phyloP scores from a whole-genome alignment of 2,797 vertebrate species.

The Myiothlypis chrysogaster region DNA sequence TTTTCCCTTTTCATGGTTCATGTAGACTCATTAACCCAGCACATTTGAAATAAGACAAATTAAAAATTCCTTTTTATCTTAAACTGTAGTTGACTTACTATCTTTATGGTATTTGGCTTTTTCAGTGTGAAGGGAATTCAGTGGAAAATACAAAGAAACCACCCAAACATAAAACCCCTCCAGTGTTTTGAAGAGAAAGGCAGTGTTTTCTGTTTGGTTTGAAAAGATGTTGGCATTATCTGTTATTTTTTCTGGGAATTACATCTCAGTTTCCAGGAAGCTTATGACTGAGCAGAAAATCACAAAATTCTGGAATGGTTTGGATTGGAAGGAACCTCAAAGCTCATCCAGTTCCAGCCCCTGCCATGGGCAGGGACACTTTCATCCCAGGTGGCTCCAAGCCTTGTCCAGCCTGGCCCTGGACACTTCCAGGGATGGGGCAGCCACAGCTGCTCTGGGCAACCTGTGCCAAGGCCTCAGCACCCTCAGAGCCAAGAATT shows the following conservation, averaged over 20 bases:
- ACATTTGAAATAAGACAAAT: background rate
- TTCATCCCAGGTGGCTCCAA: background rate
- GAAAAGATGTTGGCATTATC: background rate
- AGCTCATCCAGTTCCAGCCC: background rate
- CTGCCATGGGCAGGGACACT: no score
- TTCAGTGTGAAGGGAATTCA: background rate
- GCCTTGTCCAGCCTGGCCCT: rapidly evolving
- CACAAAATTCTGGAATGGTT: background rate
- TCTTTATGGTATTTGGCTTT: background rate
- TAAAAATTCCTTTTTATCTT: background rate
- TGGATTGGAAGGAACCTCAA: background rate
- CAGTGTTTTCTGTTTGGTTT: background rate
- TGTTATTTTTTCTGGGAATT: background rate
- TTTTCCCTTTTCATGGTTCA: background rate
- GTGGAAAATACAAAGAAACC: background rate
- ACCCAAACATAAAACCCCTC: background rate
- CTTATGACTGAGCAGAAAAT: background rate
- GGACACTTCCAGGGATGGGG: background rate
- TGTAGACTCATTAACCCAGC: background rate
- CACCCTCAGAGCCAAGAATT: background rate
- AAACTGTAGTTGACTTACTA: background rate
- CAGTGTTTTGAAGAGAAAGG: background rate
- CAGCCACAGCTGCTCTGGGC: background rate
- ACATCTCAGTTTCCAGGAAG: background rate
- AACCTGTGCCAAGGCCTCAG: rapidly evolving